These are phyloP conservation scores for Holotrichia oblita DNA, from an alignment of 1,140 invertebrate genomes.

Conservation along the genomic window DNA sequence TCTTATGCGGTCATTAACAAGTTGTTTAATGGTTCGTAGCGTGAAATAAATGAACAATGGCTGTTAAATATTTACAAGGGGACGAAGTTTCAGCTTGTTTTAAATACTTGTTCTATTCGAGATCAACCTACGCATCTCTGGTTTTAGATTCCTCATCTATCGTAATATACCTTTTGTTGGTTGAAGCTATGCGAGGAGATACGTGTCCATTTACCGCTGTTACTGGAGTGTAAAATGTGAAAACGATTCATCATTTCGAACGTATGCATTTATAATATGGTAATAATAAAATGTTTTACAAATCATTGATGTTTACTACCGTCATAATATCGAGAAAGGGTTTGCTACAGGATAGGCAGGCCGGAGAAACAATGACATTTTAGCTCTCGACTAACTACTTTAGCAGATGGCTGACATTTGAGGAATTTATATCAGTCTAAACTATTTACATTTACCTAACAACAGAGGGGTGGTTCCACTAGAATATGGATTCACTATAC, in stretches of 20 bases:
- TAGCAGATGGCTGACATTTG: no score
- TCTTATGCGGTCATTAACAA: constrained; percentile 38
- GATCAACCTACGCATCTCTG: constrained; percentile 15
- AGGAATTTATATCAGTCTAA: no score
- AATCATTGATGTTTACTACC: no score
- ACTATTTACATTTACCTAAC: no score
- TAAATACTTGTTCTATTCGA: background rate
- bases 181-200: background rate
- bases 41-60: constrained; percentile 36
- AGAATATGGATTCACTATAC: no score
- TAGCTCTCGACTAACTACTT: no score
- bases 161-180: constrained; percentile 11
- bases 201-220: constrained; percentile 3
- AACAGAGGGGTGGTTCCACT: no score
- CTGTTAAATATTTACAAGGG: constrained; percentile 35
- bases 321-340: no score
- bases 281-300: no score
- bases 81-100: constrained; percentile 22
- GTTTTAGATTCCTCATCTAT: background rate
- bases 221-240: background rate
- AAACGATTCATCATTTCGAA: constrained; percentile 11
- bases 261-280: no score
- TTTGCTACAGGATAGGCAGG: no score
- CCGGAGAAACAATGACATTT: no score
- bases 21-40: constrained; percentile 22